A percentile compares a stretch with the other conserved stretches of the same genome.
Conservation (phyloP, 2,888 invertebrate species). For the Phyllotreta striolata region DNA sequence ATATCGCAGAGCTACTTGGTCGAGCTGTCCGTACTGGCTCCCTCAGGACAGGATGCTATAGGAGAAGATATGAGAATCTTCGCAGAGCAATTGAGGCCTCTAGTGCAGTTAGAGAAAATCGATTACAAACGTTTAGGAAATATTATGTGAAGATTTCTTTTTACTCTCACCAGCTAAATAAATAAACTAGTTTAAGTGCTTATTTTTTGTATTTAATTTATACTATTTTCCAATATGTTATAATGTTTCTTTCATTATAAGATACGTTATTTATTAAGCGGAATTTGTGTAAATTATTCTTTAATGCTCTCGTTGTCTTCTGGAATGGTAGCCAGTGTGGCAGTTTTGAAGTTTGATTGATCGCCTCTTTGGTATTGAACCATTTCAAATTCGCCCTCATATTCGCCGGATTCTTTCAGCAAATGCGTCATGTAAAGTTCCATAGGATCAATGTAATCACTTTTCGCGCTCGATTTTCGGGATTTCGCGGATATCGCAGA, state of each 20-base stretch:
- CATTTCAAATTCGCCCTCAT: conserved; percentile 3
- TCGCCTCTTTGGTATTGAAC: conserved; percentile 18
- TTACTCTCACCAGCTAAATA: too few relatives aligned
- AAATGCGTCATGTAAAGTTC: conserved; percentile 35
- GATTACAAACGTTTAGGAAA: conserved; percentile 80
- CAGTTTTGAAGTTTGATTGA: conserved; percentile 32
- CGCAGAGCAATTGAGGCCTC: conserved; percentile 91
- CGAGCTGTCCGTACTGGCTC: conserved; percentile 89
- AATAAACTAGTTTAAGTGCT: neutral
- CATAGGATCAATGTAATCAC: conserved; percentile 31
- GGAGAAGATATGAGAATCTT: conserved; percentile 96
- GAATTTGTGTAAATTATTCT: conserved; percentile 20
- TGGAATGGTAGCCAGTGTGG: conserved; percentile 38
- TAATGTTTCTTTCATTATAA: neutral
- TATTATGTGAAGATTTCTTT: conserved; percentile 41
- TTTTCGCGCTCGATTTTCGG: neutral
- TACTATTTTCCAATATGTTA: neutral
- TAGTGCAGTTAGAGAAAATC: conserved; percentile 91
- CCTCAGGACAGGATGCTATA: conserved; percentile 91
- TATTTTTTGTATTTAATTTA: neutral
- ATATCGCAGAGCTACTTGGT: conserved; percentile 93
- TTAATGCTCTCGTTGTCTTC: conserved; percentile 38
- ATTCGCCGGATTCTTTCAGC: conserved; percentile 27
- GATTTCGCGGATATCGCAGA: too few relatives aligned
- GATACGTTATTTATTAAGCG: too few relatives aligned